Evolutionary conservation across 2,797 vertebrate genomes (phyloP).

Genomic region (Dicrostonyx torquatus): DNA sequence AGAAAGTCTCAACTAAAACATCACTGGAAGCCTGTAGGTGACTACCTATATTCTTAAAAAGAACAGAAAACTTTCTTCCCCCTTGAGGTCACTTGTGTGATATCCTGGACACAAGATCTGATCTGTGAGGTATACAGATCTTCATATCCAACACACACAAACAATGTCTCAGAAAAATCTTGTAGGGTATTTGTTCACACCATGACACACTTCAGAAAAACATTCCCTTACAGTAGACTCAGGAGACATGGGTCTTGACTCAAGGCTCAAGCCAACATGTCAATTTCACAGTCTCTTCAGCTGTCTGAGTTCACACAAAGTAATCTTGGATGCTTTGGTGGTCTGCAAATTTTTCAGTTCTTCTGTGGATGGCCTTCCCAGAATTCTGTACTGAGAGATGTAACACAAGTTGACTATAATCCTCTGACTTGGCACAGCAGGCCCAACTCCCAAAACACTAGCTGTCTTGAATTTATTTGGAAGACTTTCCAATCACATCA

Average conservation of each 20-base stretch:
- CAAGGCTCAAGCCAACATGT: neutral
- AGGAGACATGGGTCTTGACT: neutral
- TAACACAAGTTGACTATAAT: neutral
- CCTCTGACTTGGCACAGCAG: neutral
- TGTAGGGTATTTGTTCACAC: neutral
- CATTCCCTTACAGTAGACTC: neutral
- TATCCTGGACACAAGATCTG: neutral
- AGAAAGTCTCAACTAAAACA: conserved; percentile 11
- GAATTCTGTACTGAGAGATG: neutral
- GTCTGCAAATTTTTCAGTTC: neutral
- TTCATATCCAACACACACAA: neutral
- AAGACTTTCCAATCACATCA: conserved; percentile 20
- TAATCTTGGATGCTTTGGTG: neutral
- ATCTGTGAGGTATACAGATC: neutral
- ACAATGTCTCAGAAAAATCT: neutral
- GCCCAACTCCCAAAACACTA: neutral
- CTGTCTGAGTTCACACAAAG: neutral
- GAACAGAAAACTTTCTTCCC: neutral
- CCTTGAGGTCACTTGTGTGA: neutral
- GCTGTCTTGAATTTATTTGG: neutral
- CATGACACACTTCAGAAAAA: neutral
- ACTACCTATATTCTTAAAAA: neutral
- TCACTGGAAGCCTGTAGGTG: neutral
- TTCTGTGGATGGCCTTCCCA: neutral
- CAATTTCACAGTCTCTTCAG: neutral